Evolutionary conservation across 2,797 vertebrate species (phyloP).

Genomic region (Triplophysa yarkandensis): DNA sequence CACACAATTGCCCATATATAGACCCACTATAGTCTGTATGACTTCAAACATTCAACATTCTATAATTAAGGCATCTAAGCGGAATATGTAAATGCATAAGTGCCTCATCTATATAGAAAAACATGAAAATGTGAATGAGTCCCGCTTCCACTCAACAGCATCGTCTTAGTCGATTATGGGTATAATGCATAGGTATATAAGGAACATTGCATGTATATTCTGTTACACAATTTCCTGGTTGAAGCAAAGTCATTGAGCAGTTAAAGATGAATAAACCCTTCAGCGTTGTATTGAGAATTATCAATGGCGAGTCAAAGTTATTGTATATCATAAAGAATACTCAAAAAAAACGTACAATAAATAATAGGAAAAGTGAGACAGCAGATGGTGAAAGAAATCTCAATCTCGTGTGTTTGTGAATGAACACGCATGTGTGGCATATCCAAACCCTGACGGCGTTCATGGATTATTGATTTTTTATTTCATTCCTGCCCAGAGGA

Average conservation of each 20-base stretch:
- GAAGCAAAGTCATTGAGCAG: conserved; percentile 54
- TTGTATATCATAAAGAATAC: conserved; percentile 16
- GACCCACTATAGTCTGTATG: too few relatives aligned
- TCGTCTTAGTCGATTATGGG: too few relatives aligned
- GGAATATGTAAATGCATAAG: too few relatives aligned
- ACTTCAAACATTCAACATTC: too few relatives aligned
- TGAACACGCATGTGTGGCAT: conserved; percentile 74
- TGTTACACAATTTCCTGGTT: conserved; percentile 81
- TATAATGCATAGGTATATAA: too few relatives aligned
- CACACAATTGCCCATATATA: too few relatives aligned
- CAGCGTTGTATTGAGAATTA: neutral
- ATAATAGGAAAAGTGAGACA: neutral
- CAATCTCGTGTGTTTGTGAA: conserved; percentile 70
- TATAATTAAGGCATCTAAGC: too few relatives aligned
- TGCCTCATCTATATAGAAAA: too few relatives aligned
- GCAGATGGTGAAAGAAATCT: neutral
- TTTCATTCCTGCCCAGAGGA: conserved; percentile 88
- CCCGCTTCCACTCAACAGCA: too few relatives aligned
- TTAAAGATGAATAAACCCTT: too few relatives aligned
- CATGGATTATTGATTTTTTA: conserved; percentile 98
- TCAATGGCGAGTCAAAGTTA: neutral
- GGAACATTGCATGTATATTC: neutral
- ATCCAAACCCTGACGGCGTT: conserved; percentile 85
- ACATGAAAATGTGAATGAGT: too few relatives aligned
- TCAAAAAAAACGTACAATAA: neutral